Evolutionary conservation across 2,113 vertebrate genomes (phyloP).

Genomic region (Poeciliopsis occidentalis): DNA sequence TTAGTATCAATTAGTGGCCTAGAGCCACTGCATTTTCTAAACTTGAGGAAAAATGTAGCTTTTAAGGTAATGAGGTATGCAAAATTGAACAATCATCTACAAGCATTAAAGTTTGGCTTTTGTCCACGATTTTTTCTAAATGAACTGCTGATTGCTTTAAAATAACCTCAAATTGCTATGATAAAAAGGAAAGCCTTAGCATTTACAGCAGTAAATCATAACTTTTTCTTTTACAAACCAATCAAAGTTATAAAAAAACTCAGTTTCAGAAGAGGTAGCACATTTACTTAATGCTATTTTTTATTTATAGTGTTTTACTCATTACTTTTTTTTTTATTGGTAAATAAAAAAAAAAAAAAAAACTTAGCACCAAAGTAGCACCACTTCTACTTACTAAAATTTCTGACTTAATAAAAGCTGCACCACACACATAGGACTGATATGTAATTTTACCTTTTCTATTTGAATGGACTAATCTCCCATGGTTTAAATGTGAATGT

Average conservation of each 20-base stretch:
- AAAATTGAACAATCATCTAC: background rate
- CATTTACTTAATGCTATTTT: background rate
- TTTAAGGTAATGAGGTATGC: slow-evolving; percentile 1
- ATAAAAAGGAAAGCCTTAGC: background rate
- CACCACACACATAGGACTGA: background rate
- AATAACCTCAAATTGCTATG: background rate
- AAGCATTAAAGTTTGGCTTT: background rate
- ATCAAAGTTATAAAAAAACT: background rate
- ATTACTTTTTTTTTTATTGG: background rate
- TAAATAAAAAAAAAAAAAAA: too few relatives aligned
- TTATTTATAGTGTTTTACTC: background rate
- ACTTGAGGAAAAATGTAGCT: background rate
- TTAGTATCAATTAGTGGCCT: background rate
- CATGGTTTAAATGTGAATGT: too few relatives aligned
- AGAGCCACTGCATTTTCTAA: background rate
- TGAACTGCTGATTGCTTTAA: background rate
- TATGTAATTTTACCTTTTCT: background rate
- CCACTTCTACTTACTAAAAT: background rate
- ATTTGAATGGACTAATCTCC: too few relatives aligned
- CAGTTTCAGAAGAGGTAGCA: background rate
- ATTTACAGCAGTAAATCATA: too few relatives aligned
- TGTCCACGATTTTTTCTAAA: background rate
- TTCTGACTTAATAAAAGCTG: background rate
- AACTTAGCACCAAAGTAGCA: too few relatives aligned
- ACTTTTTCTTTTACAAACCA: background rate